Evolutionary conservation across 2,888 invertebrate genomes (phyloP).

Genomic region (Xestia rhomboidea): DNA sequence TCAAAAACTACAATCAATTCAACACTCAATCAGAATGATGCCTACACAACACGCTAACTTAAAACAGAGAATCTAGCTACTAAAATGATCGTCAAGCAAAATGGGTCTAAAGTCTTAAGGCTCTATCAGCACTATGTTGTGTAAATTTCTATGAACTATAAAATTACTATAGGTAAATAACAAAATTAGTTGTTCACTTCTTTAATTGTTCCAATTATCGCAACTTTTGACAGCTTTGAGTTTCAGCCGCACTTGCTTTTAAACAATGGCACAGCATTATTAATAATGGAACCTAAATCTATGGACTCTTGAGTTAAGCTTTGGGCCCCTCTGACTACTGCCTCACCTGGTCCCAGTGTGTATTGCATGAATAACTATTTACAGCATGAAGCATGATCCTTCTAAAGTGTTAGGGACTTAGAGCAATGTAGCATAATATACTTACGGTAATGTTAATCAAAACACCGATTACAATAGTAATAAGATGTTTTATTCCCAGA

Average conservation of each 20-base stretch:
- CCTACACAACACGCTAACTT: background rate
- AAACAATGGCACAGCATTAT: background rate
- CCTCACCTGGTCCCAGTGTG: background rate
- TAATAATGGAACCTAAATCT: background rate
- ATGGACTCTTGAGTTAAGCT: background rate
- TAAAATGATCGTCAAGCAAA: slow-evolving; percentile 5
- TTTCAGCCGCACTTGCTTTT: background rate
- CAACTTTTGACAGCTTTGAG: background rate
- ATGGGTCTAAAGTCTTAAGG: background rate
- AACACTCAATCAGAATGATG: background rate
- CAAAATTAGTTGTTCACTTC: background rate
- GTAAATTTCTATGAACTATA: background rate
- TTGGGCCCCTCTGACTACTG: background rate
- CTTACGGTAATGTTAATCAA: background rate
- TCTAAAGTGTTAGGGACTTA: background rate
- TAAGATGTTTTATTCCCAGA: slow-evolving; percentile 69
- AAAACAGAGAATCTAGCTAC: background rate
- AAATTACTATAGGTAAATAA: background rate
- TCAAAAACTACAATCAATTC: background rate
- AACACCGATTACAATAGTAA: background rate
- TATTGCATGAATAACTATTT: slow-evolving; percentile 16
- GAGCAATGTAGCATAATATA: background rate
- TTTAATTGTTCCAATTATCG: slow-evolving; percentile 28
- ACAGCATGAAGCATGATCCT: slow-evolving; percentile 42
- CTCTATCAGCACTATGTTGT: background rate